phyloP scores from a whole-genome alignment of 1,140 invertebrate species.

The Leptinotarsa undecemlineata region DNA sequence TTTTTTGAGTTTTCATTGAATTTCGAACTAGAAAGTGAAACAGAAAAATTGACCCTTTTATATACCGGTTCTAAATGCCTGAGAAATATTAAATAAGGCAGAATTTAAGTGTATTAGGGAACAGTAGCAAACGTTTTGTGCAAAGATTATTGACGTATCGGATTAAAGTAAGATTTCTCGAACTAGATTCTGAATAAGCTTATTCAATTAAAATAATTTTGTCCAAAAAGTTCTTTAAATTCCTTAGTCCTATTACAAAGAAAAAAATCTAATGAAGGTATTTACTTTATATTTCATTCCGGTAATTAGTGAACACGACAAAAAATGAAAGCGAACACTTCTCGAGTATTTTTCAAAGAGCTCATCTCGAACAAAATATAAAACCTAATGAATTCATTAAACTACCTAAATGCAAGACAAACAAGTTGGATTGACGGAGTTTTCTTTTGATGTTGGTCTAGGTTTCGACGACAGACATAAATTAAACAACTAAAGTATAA shows the following conservation, averaged over 20 bases:
- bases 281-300: background rate
- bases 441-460: slow-evolving; percentile 10
- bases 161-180: too few relatives aligned
- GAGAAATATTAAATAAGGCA: too few relatives aligned
- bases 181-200: too few relatives aligned
- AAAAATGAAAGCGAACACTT: background rate
- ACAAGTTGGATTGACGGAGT: background rate
- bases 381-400: slow-evolving; percentile 8
- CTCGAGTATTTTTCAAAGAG: background rate
- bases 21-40: too few relatives aligned
- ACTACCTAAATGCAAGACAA: slow-evolving; percentile 8
- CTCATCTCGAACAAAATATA: background rate
- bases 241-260: background rate
- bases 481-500: slow-evolving; percentile 9
- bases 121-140: too few relatives aligned
- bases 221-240: background rate
- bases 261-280: background rate
- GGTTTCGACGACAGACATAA: slow-evolving; percentile 7
- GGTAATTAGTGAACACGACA: background rate
- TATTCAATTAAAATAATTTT: too few relatives aligned
- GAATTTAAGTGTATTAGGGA: too few relatives aligned
- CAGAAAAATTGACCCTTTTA: too few relatives aligned
- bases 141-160: too few relatives aligned
- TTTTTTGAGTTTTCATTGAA: too few relatives aligned
- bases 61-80: too few relatives aligned